A percentile compares a stretch with the other conserved stretches of the same genome.
These are phyloP conservation scores for Habroteleia sp. DNA, from an alignment of 2,888 invertebrate genomes.

Conservation along the genomic window DNA sequence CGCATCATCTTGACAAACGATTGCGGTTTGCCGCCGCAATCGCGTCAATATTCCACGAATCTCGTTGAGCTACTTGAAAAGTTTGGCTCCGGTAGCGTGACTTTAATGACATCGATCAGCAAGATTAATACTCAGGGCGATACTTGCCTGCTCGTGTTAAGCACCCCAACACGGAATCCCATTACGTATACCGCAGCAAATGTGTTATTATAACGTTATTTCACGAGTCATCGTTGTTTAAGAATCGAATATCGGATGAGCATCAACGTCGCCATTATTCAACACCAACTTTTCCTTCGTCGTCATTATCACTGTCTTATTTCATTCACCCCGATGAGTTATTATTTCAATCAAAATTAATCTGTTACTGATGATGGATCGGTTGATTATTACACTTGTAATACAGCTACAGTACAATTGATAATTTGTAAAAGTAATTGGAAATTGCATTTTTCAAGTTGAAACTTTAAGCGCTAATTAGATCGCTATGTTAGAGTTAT, in stretches of 20 bases:
- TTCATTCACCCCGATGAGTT: constrained; percentile 4
- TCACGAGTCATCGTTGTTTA: constrained; percentile 35
- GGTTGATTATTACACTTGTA: constrained; percentile 3
- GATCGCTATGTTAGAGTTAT: no score
- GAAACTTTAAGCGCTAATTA: no score
- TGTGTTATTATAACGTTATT: constrained; percentile 52
- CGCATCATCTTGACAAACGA: constrained; percentile 58
- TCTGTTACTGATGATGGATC: constrained; percentile 6
- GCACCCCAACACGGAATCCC: constrained; percentile 44
- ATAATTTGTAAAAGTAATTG: no score
- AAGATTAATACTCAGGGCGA: constrained; percentile 52
- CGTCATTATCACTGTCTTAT: constrained; percentile 14
- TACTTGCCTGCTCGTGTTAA: constrained; percentile 48
- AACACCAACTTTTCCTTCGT: constrained; percentile 1
- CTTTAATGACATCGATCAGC: constrained; percentile 60
- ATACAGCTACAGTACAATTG: no score
- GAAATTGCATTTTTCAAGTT: no score
- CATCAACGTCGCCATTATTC: constrained; percentile 18
- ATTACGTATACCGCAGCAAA: constrained; percentile 31
- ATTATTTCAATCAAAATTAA: constrained; percentile 28
- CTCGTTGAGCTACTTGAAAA: constrained; percentile 55
- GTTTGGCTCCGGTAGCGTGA: constrained; percentile 55
- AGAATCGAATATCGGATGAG: constrained; percentile 29
- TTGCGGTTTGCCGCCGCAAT: constrained; percentile 48
- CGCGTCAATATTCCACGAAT: constrained; percentile 51